Evolutionary conservation across 2,113 vertebrate species (phyloP).

Genomic region (Nerophis ophidion): DNA sequence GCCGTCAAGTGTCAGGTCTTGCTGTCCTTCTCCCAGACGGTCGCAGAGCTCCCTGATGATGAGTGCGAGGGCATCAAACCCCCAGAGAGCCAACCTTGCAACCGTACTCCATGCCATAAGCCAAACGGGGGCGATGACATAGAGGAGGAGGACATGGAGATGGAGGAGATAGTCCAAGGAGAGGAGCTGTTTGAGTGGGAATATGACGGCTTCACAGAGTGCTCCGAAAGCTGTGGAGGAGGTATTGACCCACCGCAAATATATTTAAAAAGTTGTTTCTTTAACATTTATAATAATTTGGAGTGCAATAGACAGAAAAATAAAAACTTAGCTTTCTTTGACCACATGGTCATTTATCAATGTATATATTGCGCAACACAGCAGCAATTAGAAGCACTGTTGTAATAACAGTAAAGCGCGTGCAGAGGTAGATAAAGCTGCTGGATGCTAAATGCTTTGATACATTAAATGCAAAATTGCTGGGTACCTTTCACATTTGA

Average conservation of each 20-base stretch:
- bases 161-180: slow-evolving; percentile 53
- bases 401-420: too few species aligned
- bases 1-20: slow-evolving; percentile 86
- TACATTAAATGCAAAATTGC: too few species aligned
- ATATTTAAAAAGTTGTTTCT: too few species aligned
- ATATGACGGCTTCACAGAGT: slow-evolving; percentile 88
- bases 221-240: slow-evolving; percentile 88
- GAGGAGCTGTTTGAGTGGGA: slow-evolving; percentile 92
- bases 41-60: slow-evolving; percentile 86
- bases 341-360: too few species aligned
- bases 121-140: slow-evolving; percentile 31
- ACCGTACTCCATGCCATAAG: slow-evolving; percentile 78
- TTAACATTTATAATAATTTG: too few species aligned
- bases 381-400: too few species aligned
- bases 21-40: slow-evolving; percentile 90
- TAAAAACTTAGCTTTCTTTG: too few species aligned
- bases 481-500: too few species aligned
- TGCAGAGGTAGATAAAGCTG: too few species aligned
- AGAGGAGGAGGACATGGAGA: background rate
- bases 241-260: slow-evolving; percentile 65
- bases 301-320: too few species aligned
- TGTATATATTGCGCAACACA: too few species aligned
- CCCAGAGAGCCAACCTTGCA: slow-evolving; percentile 76
- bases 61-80: slow-evolving; percentile 90
- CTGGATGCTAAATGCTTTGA: too few species aligned